Percentiles rank a stretch among this genome's conserved stretches.
These are phyloP conservation scores for Sycophaga agraensis DNA, from an alignment of 1,140 invertebrate species.

Conservation along the genomic window DNA sequence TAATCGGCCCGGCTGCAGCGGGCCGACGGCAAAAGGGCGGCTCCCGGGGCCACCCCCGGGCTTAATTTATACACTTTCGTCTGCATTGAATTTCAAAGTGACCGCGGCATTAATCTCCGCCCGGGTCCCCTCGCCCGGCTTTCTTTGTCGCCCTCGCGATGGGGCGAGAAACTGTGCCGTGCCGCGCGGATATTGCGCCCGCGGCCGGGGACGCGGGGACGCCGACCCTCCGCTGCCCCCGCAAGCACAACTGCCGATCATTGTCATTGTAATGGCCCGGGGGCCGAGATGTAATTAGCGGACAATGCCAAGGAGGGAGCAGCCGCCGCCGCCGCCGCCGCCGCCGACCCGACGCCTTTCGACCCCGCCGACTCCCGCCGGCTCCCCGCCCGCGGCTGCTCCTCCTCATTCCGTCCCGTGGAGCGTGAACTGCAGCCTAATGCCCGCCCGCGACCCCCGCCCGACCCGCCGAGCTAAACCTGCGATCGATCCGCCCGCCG, in stretches of 20 bases:
- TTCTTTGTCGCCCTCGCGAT: conserved; percentile 12
- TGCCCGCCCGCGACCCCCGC: too few relatives aligned
- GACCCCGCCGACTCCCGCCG: too few relatives aligned
- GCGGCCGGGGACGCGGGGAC: neutral
- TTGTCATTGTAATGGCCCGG: conserved; percentile 1
- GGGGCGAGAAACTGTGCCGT: conserved; percentile 16
- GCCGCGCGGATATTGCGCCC: neutral
- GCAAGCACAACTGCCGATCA: neutral
- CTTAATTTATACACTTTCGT: conserved; percentile 23
- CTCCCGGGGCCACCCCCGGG: neutral
- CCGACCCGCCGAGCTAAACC: too few relatives aligned
- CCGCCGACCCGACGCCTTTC: too few relatives aligned
- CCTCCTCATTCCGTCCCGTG: too few relatives aligned
- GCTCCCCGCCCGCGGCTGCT: too few relatives aligned
- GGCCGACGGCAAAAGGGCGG: neutral
- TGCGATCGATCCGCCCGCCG: too few relatives aligned
- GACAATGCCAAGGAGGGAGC: neutral
- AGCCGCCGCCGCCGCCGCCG: neutral
- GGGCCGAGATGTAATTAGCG: conserved; percentile 12
- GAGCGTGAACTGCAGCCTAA: too few relatives aligned
- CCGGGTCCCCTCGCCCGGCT: neutral
- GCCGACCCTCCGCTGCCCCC: neutral
- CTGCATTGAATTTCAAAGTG: conserved; percentile 26
- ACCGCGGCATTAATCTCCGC: conserved; percentile 16
- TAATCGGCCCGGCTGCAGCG: neutral